These are phyloP conservation scores for Drosophila austrosaltans DNA, from an alignment of 2,888 invertebrate genomes.

Conservation along the genomic window DNA sequence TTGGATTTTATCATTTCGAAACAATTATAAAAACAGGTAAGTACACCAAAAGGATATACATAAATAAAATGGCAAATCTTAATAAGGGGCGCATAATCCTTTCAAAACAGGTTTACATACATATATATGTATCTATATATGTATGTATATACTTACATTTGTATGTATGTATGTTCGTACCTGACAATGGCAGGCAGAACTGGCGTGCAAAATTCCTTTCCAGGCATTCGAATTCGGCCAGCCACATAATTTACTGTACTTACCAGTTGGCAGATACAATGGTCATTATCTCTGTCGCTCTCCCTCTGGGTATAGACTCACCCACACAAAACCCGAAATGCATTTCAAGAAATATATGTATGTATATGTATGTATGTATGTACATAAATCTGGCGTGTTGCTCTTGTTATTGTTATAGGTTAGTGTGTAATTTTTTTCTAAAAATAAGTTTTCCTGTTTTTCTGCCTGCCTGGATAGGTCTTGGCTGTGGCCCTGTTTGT, in stretches of 20 bases:
- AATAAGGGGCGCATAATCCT: constrained; percentile 55
- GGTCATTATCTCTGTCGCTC: constrained; percentile 32
- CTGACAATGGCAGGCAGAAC: background rate
- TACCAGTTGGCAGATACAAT: constrained; percentile 1
- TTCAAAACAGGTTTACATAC: constrained; percentile 62
- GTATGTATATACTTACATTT: too few species aligned
- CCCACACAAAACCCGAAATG: constrained; percentile 55
- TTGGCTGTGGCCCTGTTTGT: constrained; percentile 13
- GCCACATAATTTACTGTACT: constrained; percentile 71
- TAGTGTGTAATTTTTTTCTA: constrained; percentile 46
- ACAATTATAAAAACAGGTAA: constrained; percentile 26
- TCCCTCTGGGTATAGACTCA: constrained; percentile 11
- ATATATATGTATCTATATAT: background rate
- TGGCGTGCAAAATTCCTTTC: constrained; percentile 33
- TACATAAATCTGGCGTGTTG: constrained; percentile 39
- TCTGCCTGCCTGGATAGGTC: constrained; percentile 26
- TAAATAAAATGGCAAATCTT: constrained; percentile 2
- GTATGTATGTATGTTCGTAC: too few species aligned
- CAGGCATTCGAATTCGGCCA: constrained; percentile 37
- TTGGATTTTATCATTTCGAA: constrained; percentile 4
- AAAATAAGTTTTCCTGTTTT: constrained; percentile 65
- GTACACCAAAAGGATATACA: background rate
- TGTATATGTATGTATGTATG: constrained; percentile 62
- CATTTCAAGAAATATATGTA: constrained; percentile 55
- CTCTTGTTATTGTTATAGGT: background rate